phyloP scores from a whole-genome alignment of 2,888 invertebrate genomes.

The Perithous albicinctus region DNA sequence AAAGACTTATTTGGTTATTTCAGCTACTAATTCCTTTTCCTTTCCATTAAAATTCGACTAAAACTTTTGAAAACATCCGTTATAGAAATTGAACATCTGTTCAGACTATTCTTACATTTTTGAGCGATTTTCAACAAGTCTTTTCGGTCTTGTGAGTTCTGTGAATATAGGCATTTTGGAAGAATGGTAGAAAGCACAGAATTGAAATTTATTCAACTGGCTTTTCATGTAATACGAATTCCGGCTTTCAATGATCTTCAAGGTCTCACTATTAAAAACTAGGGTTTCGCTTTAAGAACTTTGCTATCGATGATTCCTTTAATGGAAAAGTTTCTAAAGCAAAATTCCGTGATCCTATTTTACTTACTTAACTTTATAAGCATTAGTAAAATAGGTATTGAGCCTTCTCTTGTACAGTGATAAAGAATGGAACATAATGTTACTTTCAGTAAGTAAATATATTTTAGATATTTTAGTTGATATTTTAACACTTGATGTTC shows the following conservation, averaged over 20 bases:
- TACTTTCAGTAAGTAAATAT: no score
- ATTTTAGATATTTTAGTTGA: no score
- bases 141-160: neutral
- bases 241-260: neutral
- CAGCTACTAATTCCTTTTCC: neutral
- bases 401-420: no score
- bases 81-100: neutral
- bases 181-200: neutral
- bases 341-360: neutral
- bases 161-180: neutral
- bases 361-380: no score
- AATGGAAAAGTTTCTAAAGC: no score
- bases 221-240: neutral
- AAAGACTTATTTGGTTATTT: conserved; percentile 2
- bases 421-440: no score
- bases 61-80: neutral
- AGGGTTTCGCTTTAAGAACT: no score
- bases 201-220: neutral
- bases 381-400: no score
- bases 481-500: neutral
- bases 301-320: no score
- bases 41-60: neutral
- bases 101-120: neutral
- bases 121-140: neutral
- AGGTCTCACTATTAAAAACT: neutral